Evolutionary conservation across 2,113 vertebrate species (phyloP), one percentile per base, ranked within the genome.

Genomic region (Crotalus tigris): DNA sequence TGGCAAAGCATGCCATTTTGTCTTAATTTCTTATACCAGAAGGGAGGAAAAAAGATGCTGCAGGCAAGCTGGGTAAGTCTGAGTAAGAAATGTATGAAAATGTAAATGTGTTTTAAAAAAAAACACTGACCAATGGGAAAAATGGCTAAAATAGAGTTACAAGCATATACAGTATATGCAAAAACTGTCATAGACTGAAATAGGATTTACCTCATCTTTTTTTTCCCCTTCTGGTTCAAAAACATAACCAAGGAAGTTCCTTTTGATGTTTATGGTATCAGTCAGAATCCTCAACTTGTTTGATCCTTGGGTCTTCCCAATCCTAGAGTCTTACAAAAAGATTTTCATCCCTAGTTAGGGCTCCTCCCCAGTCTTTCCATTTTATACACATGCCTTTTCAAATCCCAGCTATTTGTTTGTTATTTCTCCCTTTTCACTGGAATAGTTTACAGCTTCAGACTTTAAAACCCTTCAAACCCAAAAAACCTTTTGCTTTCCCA

Each of bases 181-280:
- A 6, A 6, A 39, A 81, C 5, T 39, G 6, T 39, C 33, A 81
- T 39, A 6, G 69, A 39, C 69, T n/a, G 29, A 69, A 69, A n/a
- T 33, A 69, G 29, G 0, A 5, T 69, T 69, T 0, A 33, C 29
- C 12, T 12, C n/a, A 39, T 19, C 15, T 8, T 81, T 4, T 2
- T 8, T 39, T 1, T 1, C 0, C 49, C 46, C 46, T 1, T 1
- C 69, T 1, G 13, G 69, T 6, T 39, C 15, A 5, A 39, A 19
- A 81, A 81, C 69, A 33, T 33, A 81, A 39, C 15, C 69, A 81
- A 19, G n/a, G 69, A 81, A 19, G 5, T 39, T 81, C 69, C n/a
- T 15, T 81, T 81, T 81, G 69, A 33, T 19, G 5, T 39, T 81
- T 81, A 19, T 39, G 2, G 33, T 81, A 19, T 39, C 69, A 81